These are phyloP conservation scores for Hetaerina americana DNA, from an alignment of 1,140 invertebrate species.

Conservation along the genomic window DNA sequence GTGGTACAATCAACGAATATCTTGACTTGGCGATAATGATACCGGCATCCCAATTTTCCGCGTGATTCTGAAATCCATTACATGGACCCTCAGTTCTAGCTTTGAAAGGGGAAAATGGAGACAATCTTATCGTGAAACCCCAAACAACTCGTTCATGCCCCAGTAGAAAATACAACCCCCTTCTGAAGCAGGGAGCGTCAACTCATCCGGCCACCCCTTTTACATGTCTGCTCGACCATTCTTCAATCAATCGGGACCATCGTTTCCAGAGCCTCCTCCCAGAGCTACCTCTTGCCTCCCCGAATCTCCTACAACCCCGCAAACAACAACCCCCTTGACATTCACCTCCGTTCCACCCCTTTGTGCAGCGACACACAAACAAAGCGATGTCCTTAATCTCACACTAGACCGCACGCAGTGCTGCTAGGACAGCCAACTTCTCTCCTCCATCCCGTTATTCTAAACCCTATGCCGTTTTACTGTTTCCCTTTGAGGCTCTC, in stretches of 20 bases:
- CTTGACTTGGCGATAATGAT: too few relatives aligned
- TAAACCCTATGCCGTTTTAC: too few relatives aligned
- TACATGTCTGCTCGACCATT: background rate
- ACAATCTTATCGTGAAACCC: background rate
- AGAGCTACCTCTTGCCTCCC: background rate
- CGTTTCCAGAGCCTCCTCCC: background rate
- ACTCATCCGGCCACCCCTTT: background rate
- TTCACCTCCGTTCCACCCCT: too few relatives aligned
- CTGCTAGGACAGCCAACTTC: too few relatives aligned
- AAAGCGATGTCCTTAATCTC: background rate
- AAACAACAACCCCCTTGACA: background rate
- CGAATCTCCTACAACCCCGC: background rate
- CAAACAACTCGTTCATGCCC: background rate
- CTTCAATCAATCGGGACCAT: background rate
- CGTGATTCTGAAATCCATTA: too few relatives aligned
- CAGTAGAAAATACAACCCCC: background rate
- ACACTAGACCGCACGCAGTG: background rate
- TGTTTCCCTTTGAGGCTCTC: too few relatives aligned
- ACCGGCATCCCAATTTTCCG: too few relatives aligned
- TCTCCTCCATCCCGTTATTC: too few relatives aligned
- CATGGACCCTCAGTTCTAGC: too few relatives aligned
- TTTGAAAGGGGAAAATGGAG: background rate
- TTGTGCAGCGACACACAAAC: too few relatives aligned
- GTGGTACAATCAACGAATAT: too few relatives aligned
- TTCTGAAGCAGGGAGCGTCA: background rate